Conservation (phyloP, 2,797 vertebrate genomes). For the Erpetoichthys calabaricus region DNA sequence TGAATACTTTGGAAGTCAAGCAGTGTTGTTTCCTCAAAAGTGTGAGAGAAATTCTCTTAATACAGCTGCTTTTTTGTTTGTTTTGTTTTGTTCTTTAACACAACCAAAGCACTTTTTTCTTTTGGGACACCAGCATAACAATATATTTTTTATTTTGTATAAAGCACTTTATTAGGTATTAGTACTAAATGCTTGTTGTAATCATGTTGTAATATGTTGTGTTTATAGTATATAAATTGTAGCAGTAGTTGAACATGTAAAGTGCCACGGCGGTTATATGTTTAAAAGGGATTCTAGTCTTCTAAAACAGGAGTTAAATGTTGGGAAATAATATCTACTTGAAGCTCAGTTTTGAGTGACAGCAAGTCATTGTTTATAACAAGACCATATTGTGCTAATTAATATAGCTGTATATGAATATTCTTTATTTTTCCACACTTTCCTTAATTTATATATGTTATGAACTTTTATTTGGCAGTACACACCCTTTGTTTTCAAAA, state of each 20-base stretch:
- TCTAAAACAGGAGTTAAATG: conserved; percentile 28
- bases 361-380: not conserved
- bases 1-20: no score
- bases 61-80: conserved; percentile 16
- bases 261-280: conserved; percentile 22
- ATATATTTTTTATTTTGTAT: conserved; percentile 27
- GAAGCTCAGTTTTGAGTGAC: not conserved
- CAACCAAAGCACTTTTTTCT: conserved; percentile 11
- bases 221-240: conserved; percentile 18
- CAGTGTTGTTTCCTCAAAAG: conserved; percentile 10
- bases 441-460: not conserved
- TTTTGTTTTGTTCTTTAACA: conserved; percentile 6
- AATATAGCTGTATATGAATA: not conserved
- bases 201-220: conserved; percentile 36
- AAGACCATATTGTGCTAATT: not conserved
- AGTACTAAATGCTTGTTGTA: conserved; percentile 47
- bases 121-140: conserved; percentile 5
- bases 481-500: no score
- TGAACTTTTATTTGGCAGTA: no score
- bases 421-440: not conserved
- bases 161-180: conserved; percentile 64
- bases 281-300: conserved; percentile 20
- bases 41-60: conserved; percentile 30
- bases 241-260: conserved; percentile 20
- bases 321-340: conserved; percentile 9